Percentiles rank a stretch among this genome's conserved stretches.
Conservation (phyloP, 2,888 invertebrate genomes). For the Lepidocyrtinus sp. region DNA sequence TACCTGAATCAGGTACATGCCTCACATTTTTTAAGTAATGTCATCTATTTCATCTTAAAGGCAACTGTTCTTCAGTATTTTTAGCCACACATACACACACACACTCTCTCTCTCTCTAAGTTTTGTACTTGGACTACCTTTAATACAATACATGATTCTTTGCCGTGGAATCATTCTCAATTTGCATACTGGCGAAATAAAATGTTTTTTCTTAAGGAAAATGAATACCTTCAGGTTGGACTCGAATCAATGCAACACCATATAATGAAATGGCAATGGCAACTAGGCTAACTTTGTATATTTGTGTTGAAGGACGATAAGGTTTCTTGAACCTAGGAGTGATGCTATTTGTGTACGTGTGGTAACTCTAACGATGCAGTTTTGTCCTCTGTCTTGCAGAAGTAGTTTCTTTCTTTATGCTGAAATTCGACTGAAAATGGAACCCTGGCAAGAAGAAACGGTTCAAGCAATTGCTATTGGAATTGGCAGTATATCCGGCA, state of each 20-base stretch:
- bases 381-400: not conserved
- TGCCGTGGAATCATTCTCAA: not conserved
- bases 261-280: too few relatives aligned
- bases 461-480: not conserved
- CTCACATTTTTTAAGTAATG: too few relatives aligned
- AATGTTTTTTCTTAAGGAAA: not conserved
- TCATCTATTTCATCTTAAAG: too few relatives aligned
- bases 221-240: not conserved
- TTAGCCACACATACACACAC: too few relatives aligned
- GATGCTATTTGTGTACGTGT: too few relatives aligned
- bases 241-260: not conserved
- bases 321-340: not conserved
- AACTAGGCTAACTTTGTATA: too few relatives aligned
- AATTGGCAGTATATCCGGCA: not conserved
- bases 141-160: not conserved
- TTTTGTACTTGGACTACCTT: not conserved
- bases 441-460: too few relatives aligned
- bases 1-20: not conserved
- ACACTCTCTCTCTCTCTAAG: too few relatives aligned
- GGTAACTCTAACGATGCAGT: not conserved
- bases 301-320: not conserved
- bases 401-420: not conserved
- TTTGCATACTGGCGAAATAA: not conserved
- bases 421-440: not conserved
- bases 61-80: too few relatives aligned